Percentiles rank a stretch among this genome's conserved stretches.
phyloP scores from a whole-genome alignment of 2,797 vertebrate species.

The Salarias fasciatus region DNA sequence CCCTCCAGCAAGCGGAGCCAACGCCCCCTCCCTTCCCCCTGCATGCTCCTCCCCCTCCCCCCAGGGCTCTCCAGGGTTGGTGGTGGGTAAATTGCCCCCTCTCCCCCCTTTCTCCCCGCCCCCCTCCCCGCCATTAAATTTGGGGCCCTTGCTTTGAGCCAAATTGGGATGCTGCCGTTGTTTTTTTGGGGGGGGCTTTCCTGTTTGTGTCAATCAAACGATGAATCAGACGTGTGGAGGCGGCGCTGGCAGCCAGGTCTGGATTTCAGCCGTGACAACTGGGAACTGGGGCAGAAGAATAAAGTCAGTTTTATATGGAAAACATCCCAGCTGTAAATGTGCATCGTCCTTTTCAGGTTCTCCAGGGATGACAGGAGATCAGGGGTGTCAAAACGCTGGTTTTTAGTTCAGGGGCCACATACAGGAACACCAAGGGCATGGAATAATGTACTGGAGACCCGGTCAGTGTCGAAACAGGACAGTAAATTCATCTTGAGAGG shows the following conservation, averaged over 20 bases:
- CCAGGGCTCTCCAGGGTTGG: conserved; percentile 60
- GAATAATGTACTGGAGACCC: no score
- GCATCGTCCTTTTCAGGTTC: no score
- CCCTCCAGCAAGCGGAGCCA: conserved; percentile 57
- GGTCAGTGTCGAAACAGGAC: no score
- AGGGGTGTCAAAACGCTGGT: no score
- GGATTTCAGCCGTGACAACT: conserved; percentile 27
- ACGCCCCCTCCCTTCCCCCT: neutral
- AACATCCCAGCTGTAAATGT: no score
- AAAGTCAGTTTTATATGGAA: neutral
- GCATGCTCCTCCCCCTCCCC: conserved; percentile 48
- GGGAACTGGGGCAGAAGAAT: conserved; percentile 10
- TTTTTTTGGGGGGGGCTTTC: conserved; percentile 12
- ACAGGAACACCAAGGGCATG: no score
- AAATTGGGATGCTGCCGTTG: conserved; percentile 18
- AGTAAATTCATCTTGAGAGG: no score
- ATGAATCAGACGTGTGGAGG: neutral
- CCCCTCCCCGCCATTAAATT: conserved; percentile 5
- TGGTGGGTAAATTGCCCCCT: conserved; percentile 54
- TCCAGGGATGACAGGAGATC: no score
- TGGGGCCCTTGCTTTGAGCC: conserved; percentile 22
- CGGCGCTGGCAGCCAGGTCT: neutral
- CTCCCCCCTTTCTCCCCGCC: no score
- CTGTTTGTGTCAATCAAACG: neutral
- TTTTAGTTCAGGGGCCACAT: no score